These are phyloP conservation scores for Oscheius sp. DNA, from an alignment of 1,140 invertebrate species.

Conservation along the genomic window DNA sequence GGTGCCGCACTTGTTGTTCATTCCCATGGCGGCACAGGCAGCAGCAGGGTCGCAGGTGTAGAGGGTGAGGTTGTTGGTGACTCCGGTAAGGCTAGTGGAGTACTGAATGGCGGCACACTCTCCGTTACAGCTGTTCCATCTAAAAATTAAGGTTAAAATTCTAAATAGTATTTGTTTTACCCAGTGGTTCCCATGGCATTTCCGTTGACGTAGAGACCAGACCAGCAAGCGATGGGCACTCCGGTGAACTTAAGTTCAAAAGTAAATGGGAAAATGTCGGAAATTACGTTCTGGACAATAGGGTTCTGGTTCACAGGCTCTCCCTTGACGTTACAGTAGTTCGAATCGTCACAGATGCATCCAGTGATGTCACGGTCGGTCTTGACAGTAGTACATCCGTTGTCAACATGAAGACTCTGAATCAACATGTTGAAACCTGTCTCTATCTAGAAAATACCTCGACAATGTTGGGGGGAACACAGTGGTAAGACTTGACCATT, in stretches of 20 bases:
- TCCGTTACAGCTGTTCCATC: slow-evolving; percentile 25
- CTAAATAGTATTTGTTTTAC: not conserved
- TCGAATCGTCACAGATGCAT: slow-evolving; percentile 8
- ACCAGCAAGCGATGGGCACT: slow-evolving; percentile 19
- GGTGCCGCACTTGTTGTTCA: slow-evolving; percentile 22
- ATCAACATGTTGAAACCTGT: no score
- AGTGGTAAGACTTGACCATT: slow-evolving; percentile 20
- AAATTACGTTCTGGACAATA: not conserved
- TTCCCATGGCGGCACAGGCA: not conserved
- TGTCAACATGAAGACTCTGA: slow-evolving; percentile 2
- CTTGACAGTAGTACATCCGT: slow-evolving; percentile 1
- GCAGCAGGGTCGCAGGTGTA: slow-evolving; percentile 32
- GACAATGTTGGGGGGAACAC: slow-evolving; percentile 11
- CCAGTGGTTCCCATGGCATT: not conserved
- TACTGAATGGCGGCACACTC: slow-evolving; percentile 17
- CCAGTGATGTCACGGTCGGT: slow-evolving; percentile 14
- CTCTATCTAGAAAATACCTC: no score
- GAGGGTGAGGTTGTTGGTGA: slow-evolving; percentile 5
- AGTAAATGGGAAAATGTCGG: no score
- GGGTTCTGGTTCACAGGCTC: slow-evolving; percentile 10
- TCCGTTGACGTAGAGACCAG: slow-evolving; percentile 24
- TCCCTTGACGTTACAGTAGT: not conserved
- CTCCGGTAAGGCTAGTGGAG: not conserved
- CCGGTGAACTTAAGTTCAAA: not conserved
- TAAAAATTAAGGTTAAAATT: slow-evolving; percentile 6